These are phyloP conservation scores for Leucoraja erinaceus DNA, from an alignment of 2,113 vertebrate genomes.

Conservation along the genomic window DNA sequence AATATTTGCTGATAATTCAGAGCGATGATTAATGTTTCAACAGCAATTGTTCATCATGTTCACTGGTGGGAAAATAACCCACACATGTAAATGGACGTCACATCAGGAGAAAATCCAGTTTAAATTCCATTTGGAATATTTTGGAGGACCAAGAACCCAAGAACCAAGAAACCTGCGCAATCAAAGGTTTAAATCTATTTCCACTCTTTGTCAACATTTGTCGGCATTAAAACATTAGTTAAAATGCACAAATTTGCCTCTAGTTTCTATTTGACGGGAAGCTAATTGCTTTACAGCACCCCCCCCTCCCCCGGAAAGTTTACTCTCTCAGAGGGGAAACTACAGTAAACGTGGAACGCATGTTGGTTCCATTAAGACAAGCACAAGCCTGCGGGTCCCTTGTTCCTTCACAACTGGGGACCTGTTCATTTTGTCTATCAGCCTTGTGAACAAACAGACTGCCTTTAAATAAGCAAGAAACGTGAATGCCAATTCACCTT, in stretches of 20 bases:
- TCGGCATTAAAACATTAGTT: not conserved
- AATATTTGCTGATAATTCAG: not conserved
- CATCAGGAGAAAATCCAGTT: not conserved
- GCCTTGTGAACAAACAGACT: not conserved
- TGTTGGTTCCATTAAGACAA: not conserved
- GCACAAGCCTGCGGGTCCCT: not conserved
- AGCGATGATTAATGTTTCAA: not conserved
- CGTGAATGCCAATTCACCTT: not conserved
- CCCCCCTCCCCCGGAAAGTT: slow-evolving; percentile 14
- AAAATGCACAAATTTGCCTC: not conserved
- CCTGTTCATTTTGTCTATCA: not conserved
- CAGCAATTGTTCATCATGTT: not conserved
- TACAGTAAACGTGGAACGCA: not conserved
- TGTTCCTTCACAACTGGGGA: not conserved
- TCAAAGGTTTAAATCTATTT: no score
- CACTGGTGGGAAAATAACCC: not conserved
- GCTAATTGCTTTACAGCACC: not conserved
- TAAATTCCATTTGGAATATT: no score
- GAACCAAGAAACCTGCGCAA: no score
- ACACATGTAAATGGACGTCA: not conserved
- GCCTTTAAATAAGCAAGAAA: not conserved
- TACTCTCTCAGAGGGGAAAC: not conserved
- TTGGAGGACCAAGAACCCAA: no score
- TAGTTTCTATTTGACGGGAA: not conserved
- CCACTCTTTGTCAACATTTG: not conserved